phyloP scores from a whole-genome alignment of 2,888 invertebrate genomes.

The Silvanus unidentatus region DNA sequence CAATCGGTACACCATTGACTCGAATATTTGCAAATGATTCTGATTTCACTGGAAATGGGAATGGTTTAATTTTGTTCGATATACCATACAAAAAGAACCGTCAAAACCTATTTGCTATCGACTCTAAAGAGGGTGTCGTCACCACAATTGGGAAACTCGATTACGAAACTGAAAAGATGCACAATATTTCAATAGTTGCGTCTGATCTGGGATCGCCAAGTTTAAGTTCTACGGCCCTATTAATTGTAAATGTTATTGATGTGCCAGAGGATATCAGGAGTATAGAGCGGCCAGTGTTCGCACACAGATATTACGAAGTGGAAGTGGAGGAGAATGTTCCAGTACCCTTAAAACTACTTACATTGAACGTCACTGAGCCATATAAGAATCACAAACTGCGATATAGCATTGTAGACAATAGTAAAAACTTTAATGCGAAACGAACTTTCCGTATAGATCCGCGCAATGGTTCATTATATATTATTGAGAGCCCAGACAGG shows the following conservation, averaged over 20 bases:
- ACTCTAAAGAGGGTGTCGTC: constrained; percentile 78
- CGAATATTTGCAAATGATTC: constrained; percentile 78
- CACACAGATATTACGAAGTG: constrained; percentile 66
- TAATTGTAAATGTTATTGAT: constrained; percentile 63
- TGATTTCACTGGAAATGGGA: constrained; percentile 81
- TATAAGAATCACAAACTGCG: constrained; percentile 59
- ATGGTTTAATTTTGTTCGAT: constrained; percentile 74
- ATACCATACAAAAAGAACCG: constrained; percentile 61
- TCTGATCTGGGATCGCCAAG: constrained; percentile 82
- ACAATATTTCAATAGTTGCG: constrained; percentile 75
- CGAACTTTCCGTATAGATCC: constrained; percentile 69
- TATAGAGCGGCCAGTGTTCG: constrained; percentile 42
- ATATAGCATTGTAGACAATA: constrained; percentile 57
- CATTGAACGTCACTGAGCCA: constrained; percentile 67
- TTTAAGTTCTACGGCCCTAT: constrained; percentile 69
- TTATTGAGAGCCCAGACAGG: constrained; percentile 68
- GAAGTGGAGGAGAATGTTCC: constrained; percentile 76
- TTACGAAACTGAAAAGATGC: constrained; percentile 59
- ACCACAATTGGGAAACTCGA: constrained; percentile 69
- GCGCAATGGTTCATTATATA: constrained; percentile 67
- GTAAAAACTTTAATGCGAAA: constrained; percentile 52
- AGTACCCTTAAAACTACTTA: constrained; percentile 68
- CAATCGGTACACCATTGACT: constrained; percentile 67
- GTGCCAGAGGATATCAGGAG: constrained; percentile 52
- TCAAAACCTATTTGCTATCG: constrained; percentile 66